Percentiles rank a stretch among this genome's conserved stretches.
Conservation (phyloP, 2,888 invertebrate species). For the Hirtodrosophila histrioides region DNA sequence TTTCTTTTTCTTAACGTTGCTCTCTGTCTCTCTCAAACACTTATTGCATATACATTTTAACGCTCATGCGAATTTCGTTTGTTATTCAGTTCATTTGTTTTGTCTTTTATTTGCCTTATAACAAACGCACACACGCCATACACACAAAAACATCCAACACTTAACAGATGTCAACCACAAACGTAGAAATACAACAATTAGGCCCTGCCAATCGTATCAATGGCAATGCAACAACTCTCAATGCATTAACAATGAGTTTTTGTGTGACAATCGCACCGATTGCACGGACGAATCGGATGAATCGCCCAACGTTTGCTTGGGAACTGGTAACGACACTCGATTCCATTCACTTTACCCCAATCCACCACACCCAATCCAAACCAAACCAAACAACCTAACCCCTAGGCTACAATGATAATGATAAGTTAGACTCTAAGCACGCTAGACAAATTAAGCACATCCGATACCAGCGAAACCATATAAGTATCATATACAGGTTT, state of each 20-base stretch:
- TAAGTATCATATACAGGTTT: conserved; percentile 33
- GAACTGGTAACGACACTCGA: conserved; percentile 72
- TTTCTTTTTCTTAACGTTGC: not conserved
- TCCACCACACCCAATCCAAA: conserved; percentile 4
- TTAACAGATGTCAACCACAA: conserved; percentile 37
- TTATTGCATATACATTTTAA: conserved; percentile 15
- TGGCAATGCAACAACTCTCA: conserved; percentile 88
- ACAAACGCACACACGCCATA: conserved; percentile 23
- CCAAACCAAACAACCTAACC: conserved; percentile 6
- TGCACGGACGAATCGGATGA: conserved; percentile 88
- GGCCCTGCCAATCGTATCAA: conserved; percentile 79
- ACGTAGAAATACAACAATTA: conserved; percentile 43
- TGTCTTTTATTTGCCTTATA: conserved; percentile 25
- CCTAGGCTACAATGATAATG: conserved; percentile 8
- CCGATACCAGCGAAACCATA: not conserved
- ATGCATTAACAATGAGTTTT: conserved; percentile 86
- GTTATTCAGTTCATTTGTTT: conserved; percentile 32
- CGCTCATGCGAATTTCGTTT: conserved; percentile 34
- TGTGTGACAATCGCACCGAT: conserved; percentile 86
- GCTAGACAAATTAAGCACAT: no score
- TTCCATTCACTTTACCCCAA: not conserved
- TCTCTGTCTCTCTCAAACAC: conserved; percentile 14
- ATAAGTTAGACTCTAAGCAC: conserved; percentile 25
- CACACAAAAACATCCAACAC: conserved; percentile 13
- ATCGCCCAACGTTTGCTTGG: conserved; percentile 71